Base-by-base conservation (phyloP, 23 tunicate species). In the Phallusia fumigata region DNA sequence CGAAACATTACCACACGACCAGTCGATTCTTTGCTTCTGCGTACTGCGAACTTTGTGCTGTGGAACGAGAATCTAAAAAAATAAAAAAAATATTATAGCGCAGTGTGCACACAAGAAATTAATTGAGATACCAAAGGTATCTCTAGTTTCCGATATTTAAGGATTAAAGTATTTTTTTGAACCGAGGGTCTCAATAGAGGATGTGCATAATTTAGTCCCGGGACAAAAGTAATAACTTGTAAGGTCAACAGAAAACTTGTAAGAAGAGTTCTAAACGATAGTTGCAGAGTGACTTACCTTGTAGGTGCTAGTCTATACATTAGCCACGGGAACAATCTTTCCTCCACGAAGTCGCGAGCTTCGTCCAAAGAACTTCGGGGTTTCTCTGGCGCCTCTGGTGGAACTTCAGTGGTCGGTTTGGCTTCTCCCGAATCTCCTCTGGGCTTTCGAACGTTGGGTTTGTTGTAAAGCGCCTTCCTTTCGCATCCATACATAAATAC, bases 401-500 rank as follows among this genome's bases (percentile, higher is more conserved):
- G 53, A 22, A 19, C 75, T 21, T 49, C 77, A 12, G 64, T 16
- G 1, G 22, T 31, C 32, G 52, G 34, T 31, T 33, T 51, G 0
- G 84, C 81, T 22, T 88, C 82, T 12, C 32, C 35, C 5, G 24
- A 24, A 22, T 79, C 65, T 19, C 74, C 85, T 58, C 53, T 33
- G 18, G 53, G 65, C n/a, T 79, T 34, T 52, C 80, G 64, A 18
- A 30, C 26, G 22, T 77, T 49, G 31, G 86, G 52, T 12, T 75
- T 83, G 2, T 51, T 51, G 30, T 50, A 75, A 18, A 85, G 52
- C 16, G 97, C 91, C 65, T 84, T 86, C 33, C 98, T 12, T 73
- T 94, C 98, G 45, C 98, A 94, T 6, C 98, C 98, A 72, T 94
- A 94, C 98, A 94, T 94, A 79, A 94, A 94, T 47, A 94, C 98